phyloP scores from a whole-genome alignment of 2,797 vertebrate genomes.

The Tapera naevia region DNA sequence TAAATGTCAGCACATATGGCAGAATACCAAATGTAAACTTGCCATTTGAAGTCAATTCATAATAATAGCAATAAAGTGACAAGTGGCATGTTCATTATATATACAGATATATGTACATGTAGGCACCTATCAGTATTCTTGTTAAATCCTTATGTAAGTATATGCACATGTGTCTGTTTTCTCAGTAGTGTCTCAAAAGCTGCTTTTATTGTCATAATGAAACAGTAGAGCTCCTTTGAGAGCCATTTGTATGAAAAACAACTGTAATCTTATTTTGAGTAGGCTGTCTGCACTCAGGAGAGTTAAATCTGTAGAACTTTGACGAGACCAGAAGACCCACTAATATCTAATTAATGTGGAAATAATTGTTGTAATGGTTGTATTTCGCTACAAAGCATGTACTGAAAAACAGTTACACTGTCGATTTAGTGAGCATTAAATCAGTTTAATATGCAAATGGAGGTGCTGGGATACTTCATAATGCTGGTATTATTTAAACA shows the following conservation, averaged over 20 bases:
- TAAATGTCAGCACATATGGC: neutral
- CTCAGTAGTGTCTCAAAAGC: constrained; percentile 7
- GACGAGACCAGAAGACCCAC: neutral
- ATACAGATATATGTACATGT: rapidly evolving
- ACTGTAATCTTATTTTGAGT: constrained; percentile 36
- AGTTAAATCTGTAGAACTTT: constrained; percentile 39
- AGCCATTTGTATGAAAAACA: constrained; percentile 36
- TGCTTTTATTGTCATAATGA: constrained; percentile 27
- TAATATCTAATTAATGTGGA: constrained; percentile 44
- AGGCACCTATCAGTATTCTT: neutral
- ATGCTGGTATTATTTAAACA: constrained; percentile 14
- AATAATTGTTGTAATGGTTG: constrained; percentile 26
- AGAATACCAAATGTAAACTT: neutral
- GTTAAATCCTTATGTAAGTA: neutral
- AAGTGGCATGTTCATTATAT: neutral
- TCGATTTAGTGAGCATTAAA: neutral
- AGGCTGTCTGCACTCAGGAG: constrained; percentile 27
- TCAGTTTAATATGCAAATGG: constrained; percentile 37
- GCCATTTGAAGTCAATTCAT: neutral
- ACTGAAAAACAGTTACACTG: constrained; percentile 2
- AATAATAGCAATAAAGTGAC: neutral
- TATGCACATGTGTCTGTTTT: neutral
- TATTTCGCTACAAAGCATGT: constrained; percentile 8
- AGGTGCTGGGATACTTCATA: neutral
- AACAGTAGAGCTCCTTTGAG: constrained; percentile 32